Evolutionary conservation across 2,888 invertebrate genomes (phyloP).

Genomic region (Volucella bombylans): DNA sequence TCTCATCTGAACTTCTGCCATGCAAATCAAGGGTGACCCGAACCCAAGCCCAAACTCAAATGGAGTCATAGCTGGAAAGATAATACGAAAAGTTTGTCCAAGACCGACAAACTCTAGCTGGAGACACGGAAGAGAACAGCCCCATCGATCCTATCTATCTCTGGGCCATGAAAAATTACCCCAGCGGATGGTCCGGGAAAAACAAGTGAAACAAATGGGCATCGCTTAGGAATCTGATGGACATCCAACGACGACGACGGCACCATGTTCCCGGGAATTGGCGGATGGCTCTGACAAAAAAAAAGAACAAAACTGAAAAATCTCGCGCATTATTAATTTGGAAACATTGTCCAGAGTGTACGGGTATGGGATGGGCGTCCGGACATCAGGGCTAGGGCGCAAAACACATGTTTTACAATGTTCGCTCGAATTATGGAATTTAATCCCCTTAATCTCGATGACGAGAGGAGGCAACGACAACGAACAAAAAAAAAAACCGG

Average conservation of each 20-base stretch:
- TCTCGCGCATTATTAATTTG: slow-evolving; percentile 67
- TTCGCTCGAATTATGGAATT: slow-evolving; percentile 72
- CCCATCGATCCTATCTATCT: slow-evolving; percentile 6
- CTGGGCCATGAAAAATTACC: slow-evolving; percentile 61
- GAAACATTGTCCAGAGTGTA: slow-evolving; percentile 27
- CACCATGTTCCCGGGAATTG: slow-evolving; percentile 58
- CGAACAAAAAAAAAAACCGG: neutral
- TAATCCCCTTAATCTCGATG: slow-evolving; percentile 70
- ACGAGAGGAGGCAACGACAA: slow-evolving; percentile 9
- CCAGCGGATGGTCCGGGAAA: slow-evolving; percentile 51
- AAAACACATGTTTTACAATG: slow-evolving; percentile 66
- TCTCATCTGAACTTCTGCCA: slow-evolving; percentile 7
- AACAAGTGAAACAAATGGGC: slow-evolving; percentile 71
- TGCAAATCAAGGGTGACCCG: slow-evolving; percentile 46
- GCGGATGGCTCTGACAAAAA: slow-evolving; percentile 11
- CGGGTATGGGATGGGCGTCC: too few species aligned
- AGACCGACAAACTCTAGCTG: slow-evolving; percentile 24
- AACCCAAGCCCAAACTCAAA: neutral
- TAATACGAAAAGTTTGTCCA: slow-evolving; percentile 68
- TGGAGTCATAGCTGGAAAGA: slow-evolving; percentile 21
- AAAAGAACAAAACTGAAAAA: slow-evolving; percentile 12
- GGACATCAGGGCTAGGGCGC: slow-evolving; percentile 7
- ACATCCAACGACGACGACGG: slow-evolving; percentile 61
- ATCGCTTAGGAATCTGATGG: slow-evolving; percentile 71
- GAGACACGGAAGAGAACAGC: slow-evolving; percentile 23